A percentile compares a stretch with the other conserved stretches of the same genome.
Evolutionary conservation across 1,140 invertebrate genomes (phyloP).

Genomic region (Drosophila takahashii): DNA sequence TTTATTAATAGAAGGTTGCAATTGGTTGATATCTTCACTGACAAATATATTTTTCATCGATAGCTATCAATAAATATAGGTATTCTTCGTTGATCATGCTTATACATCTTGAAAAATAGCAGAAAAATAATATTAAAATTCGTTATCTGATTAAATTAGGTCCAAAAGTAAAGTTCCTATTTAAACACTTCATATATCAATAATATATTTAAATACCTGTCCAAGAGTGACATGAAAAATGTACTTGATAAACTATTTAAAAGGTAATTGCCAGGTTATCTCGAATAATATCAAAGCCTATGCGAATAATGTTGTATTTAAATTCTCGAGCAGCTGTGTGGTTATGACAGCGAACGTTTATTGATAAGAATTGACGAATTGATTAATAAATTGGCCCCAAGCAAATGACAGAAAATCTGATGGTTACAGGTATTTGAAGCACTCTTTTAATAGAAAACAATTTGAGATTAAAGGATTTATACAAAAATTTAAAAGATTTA

Average conservation of each 20-base stretch:
- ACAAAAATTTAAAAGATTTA: background rate
- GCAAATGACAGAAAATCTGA: background rate
- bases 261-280: background rate
- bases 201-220: background rate
- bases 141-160: too few relatives aligned
- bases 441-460: background rate
- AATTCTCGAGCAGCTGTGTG: background rate
- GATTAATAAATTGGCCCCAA: background rate
- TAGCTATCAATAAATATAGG: background rate
- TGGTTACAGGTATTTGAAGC: background rate
- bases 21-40: background rate
- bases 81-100: background rate
- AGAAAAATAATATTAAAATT: background rate
- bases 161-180: too few relatives aligned
- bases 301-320: background rate
- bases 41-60: background rate
- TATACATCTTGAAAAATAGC: background rate
- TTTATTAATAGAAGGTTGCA: background rate
- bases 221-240: background rate
- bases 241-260: background rate
- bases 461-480: background rate
- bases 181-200: background rate
- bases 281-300: too few relatives aligned
- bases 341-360: background rate
- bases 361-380: constrained; percentile 1